phyloP scores from a whole-genome alignment of 2,888 invertebrate species.

The Cephus runcator region DNA sequence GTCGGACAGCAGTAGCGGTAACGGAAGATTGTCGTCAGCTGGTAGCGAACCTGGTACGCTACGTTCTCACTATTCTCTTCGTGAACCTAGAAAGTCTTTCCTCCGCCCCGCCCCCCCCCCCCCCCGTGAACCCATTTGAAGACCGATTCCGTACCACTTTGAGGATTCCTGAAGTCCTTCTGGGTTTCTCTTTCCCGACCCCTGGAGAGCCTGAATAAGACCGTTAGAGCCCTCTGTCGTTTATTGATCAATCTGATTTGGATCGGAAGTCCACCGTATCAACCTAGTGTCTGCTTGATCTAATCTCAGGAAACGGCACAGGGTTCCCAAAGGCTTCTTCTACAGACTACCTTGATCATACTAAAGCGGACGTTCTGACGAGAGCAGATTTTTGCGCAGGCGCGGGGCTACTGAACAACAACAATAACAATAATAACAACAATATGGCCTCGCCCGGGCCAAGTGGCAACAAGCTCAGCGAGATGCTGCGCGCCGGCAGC shows the following conservation, averaged over 20 bases:
- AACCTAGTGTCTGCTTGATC: neutral
- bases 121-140: neutral
- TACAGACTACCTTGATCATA: neutral
- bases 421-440: slow-evolving; percentile 75
- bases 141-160: neutral
- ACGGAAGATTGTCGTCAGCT: slow-evolving; percentile 82
- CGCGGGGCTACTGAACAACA: slow-evolving; percentile 76
- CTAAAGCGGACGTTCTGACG: slow-evolving; percentile 49
- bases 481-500: slow-evolving; percentile 60
- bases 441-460: slow-evolving; percentile 67
- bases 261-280: neutral
- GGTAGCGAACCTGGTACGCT: slow-evolving; percentile 76
- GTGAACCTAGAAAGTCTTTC: neutral
- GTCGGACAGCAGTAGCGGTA: slow-evolving; percentile 86
- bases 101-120: neutral
- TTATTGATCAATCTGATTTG: neutral
- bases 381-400: slow-evolving; percentile 68
- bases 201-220: neutral
- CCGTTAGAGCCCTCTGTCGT: neutral
- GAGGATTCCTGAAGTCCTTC: neutral
- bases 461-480: slow-evolving; percentile 63
- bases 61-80: slow-evolving; percentile 16
- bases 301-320: neutral
- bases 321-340: neutral
- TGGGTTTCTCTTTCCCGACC: neutral